These are phyloP conservation scores for Eristalis pertinax DNA, from an alignment of 2,888 invertebrate species.

Conservation along the genomic window DNA sequence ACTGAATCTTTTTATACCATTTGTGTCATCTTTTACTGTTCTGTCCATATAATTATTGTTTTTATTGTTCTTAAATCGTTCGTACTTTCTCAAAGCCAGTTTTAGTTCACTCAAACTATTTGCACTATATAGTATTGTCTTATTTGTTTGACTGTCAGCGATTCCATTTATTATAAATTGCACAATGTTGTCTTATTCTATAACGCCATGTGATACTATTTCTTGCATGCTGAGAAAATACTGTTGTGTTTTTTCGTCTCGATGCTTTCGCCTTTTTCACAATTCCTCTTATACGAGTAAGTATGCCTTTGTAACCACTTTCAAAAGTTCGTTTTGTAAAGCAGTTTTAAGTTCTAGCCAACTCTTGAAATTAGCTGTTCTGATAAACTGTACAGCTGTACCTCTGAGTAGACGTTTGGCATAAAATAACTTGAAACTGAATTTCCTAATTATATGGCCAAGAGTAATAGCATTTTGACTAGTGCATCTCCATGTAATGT, in stretches of 20 bases:
- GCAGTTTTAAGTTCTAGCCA: not conserved
- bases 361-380: not conserved
- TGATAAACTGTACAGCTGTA: not conserved
- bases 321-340: not conserved
- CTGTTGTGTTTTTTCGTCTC: not conserved
- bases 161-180: not conserved
- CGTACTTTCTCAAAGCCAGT: not conserved
- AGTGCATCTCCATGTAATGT: no score
- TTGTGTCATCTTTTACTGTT: not conserved
- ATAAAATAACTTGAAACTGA: no score
- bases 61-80: not conserved
- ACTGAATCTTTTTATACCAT: not conserved
- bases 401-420: not conserved
- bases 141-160: not conserved
- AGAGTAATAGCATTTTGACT: no score
- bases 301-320: not conserved
- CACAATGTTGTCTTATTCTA: not conserved
- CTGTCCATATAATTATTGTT: not conserved
- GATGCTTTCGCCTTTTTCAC: not conserved
- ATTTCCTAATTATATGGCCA: no score
- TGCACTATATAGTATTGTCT: not conserved
- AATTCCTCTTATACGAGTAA: not conserved
- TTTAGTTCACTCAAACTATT: not conserved
- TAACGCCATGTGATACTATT: not conserved
- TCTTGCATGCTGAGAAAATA: no score